Evolutionary conservation across 2,113 vertebrate genomes (phyloP).

Genomic region (Podilymbus podiceps): DNA sequence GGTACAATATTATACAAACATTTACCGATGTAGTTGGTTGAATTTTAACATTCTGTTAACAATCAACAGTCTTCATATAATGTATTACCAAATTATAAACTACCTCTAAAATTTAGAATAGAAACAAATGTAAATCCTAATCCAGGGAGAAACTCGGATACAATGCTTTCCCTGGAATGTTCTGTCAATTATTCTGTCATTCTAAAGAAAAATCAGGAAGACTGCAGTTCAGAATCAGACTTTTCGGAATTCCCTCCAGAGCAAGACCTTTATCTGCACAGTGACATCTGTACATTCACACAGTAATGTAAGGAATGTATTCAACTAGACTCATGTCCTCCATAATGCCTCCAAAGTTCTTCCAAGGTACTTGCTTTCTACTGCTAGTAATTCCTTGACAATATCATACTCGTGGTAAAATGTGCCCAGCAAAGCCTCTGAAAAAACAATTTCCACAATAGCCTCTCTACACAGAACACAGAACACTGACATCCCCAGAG

Average conservation of each 20-base stretch:
- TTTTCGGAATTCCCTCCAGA: background rate
- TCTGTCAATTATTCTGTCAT: background rate
- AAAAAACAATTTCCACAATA: background rate
- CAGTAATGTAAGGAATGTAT: background rate
- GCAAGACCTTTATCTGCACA: background rate
- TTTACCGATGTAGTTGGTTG: background rate
- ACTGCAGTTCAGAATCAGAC: background rate
- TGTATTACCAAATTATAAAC: background rate
- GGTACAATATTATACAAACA: accelerated
- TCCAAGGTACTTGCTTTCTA: background rate
- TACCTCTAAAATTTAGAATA: background rate
- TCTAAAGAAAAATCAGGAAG: background rate
- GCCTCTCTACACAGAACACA: background rate
- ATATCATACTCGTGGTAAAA: background rate
- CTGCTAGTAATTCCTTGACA: background rate
- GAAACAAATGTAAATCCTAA: background rate
- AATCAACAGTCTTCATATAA: background rate
- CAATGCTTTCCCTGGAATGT: background rate
- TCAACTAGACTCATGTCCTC: background rate
- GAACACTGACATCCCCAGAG: background rate
- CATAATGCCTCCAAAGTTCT: background rate
- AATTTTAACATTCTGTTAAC: background rate
- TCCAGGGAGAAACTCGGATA: background rate
- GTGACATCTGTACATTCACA: background rate
- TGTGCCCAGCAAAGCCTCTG: background rate